Evolutionary conservation across 2,113 vertebrate genomes (phyloP), one percentile per base, ranked within the genome.

Genomic region (Rhinichthys klamathensis): DNA sequence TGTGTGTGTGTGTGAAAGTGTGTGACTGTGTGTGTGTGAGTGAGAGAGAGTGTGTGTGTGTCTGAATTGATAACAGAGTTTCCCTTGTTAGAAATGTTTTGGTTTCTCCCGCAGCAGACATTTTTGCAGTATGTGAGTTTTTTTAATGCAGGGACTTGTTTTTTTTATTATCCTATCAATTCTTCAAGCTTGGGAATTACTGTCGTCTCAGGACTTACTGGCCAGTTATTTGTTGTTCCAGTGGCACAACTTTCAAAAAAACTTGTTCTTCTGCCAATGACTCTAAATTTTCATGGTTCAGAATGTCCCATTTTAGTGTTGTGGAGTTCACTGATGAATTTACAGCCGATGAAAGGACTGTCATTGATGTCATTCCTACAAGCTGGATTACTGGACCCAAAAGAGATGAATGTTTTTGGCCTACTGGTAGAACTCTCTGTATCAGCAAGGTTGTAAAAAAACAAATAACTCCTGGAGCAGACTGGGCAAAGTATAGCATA

Each of bases 321-420:
- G 75, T 77, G 75, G 46, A 77, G 75, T 77, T 70, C 67, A 38
- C 32, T 58, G 75, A 56, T 38, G 75, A 78, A 4, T 78, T 4
- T 4, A 58, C 46, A 35, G 51, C 3, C 15, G 9, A 30, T 54
- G 30, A 18, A 78, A 78, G 46, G 30, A 54, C 27, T 78, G 75
- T 56, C 75, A 78, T 58, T 58, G 67, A 70, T 41, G 67, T 70
- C 35, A 78, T 78, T 18, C 75, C 75, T 21, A 30, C 44, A 46
- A 54, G 49, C 25, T 78, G 51, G 46, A 51, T 78, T 4, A 27
- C 46, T 78, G 75, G 75, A 35, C 51, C 51, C 35, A 8, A 58
- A 78, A 58, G 51, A 58, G 30, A 78, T 4, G 15, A 78, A 58
- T 78, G 25, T 8, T 78, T 54, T 32, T 78, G 75, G 27, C 75